phyloP scores from a whole-genome alignment of 2,888 invertebrate species.

The Thymelicus sylvestris region DNA sequence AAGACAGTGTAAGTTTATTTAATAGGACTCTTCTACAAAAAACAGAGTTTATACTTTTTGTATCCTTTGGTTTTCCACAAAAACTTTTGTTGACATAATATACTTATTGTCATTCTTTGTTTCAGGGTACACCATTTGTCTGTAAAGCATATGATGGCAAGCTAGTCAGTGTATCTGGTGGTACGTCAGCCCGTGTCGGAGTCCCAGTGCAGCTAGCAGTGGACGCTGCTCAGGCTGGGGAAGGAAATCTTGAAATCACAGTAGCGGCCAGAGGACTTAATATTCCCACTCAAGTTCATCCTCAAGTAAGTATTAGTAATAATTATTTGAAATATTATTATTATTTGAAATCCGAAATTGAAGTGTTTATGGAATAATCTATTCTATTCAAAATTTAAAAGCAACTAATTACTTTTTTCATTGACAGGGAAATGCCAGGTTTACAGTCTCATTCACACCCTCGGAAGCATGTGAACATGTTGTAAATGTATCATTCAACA shows the following conservation, averaged over 20 bases:
- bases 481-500: constrained; percentile 99
- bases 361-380: too few species aligned
- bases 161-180: constrained; percentile 92
- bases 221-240: constrained; percentile 98
- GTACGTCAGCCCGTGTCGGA: constrained; percentile 90
- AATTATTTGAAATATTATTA: too few species aligned
- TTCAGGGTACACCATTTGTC: constrained; percentile 92
- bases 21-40: too few species aligned
- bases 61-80: too few species aligned
- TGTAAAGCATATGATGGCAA: constrained; percentile 97
- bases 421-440: constrained; percentile 86
- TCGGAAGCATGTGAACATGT: constrained; percentile 97
- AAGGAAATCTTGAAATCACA: constrained; percentile 98
- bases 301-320: constrained; percentile 87
- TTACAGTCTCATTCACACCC: constrained; percentile 98
- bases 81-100: too few species aligned
- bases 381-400: too few species aligned
- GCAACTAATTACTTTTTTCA: not conserved
- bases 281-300: constrained; percentile 97
- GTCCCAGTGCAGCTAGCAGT: constrained; percentile 97
- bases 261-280: constrained; percentile 97
- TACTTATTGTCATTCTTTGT: constrained; percentile 24
- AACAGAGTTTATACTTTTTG: too few species aligned
- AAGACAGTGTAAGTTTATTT: too few species aligned
- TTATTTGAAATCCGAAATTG: too few species aligned